Conservation (phyloP, 2,888 invertebrate genomes). For the Monopis laevigella region DNA sequence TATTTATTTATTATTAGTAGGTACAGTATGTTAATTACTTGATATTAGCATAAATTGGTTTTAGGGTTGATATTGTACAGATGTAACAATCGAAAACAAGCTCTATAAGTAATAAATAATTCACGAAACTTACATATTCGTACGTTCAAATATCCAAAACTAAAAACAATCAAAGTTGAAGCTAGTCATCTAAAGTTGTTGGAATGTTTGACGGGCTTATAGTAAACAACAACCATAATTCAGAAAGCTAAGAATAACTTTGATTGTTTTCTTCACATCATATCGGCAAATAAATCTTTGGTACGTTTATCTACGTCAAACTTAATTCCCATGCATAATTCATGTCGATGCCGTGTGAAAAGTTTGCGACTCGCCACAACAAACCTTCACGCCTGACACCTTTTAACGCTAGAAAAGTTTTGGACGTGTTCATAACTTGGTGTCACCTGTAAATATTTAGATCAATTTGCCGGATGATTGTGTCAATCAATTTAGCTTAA, state of each 20-base stretch:
- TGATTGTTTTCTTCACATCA: slow-evolving; percentile 65
- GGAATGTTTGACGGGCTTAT: slow-evolving; percentile 43
- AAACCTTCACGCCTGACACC: slow-evolving; percentile 7
- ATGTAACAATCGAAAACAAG: no score
- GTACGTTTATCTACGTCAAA: slow-evolving; percentile 62
- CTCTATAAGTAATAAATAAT: no score
- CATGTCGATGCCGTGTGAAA: slow-evolving; percentile 31
- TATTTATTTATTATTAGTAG: no score
- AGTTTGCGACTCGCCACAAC: slow-evolving; percentile 15
- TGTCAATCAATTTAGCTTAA: slow-evolving; percentile 1
- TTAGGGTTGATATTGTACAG: no score
- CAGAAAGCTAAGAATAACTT: slow-evolving; percentile 56
- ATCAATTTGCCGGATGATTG: background rate
- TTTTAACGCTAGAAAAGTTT: slow-evolving; percentile 6
- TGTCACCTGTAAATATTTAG: background rate
- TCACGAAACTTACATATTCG: no score
- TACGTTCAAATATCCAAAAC: slow-evolving; percentile 5
- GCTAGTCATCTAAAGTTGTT: slow-evolving; percentile 9
- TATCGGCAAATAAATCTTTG: slow-evolving; percentile 63
- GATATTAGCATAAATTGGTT: no score
- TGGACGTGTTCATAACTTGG: background rate
- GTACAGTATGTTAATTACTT: no score
- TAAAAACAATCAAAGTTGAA: slow-evolving; percentile 12
- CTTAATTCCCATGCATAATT: slow-evolving; percentile 65
- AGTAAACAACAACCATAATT: slow-evolving; percentile 60